These are phyloP conservation scores for Brenthis ino DNA, from an alignment of 2,888 invertebrate genomes.

Conservation along the genomic window DNA sequence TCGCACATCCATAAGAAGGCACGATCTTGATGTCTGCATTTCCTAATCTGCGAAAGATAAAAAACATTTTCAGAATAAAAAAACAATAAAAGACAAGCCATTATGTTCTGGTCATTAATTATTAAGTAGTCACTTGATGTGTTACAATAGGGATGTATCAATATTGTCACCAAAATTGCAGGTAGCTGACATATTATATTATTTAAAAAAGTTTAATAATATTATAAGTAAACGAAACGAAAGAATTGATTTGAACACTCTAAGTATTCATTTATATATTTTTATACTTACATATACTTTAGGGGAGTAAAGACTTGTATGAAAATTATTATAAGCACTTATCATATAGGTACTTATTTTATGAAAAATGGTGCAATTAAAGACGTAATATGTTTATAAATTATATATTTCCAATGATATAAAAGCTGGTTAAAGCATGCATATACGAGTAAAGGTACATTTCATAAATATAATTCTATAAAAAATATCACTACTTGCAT, in stretches of 20 bases:
- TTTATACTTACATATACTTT: too few relatives aligned
- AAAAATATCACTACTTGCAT: conserved; percentile 10
- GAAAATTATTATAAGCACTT: too few relatives aligned
- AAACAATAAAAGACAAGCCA: conserved; percentile 52
- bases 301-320: too few relatives aligned
- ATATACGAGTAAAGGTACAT: neutral
- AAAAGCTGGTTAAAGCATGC: neutral
- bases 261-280: too few relatives aligned
- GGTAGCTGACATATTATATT: conserved; percentile 27
- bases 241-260: too few relatives aligned
- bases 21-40: conserved; percentile 74
- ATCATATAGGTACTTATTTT: too few relatives aligned
- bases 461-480: neutral
- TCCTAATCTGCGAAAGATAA: conserved; percentile 50
- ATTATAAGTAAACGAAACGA: too few relatives aligned
- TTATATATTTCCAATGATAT: neutral
- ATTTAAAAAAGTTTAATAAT: too few relatives aligned
- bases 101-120: conserved; percentile 73
- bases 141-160: conserved; percentile 33
- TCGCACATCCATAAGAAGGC: conserved; percentile 65
- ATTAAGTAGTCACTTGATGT: conserved; percentile 47
- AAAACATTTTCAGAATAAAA: conserved; percentile 41
- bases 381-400: neutral
- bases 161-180: conserved; percentile 37
- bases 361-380: neutral